phyloP scores from a whole-genome alignment of 2,797 vertebrate species.

The Chlorospingus flavigularis region DNA sequence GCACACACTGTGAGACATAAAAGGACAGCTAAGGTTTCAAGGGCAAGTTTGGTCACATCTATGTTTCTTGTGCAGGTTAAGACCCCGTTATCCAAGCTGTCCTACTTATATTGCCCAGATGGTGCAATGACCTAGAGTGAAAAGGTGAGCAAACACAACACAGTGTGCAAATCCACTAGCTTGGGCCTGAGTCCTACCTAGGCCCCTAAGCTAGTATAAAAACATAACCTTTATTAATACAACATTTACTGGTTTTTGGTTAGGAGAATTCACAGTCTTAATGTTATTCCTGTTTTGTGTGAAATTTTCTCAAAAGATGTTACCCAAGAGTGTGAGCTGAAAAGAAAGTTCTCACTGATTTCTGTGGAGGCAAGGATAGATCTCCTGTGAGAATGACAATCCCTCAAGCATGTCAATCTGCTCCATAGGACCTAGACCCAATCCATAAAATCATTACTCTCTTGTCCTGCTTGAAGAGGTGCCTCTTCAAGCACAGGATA shows the following conservation, averaged over 20 bases:
- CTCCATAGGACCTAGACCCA: background rate
- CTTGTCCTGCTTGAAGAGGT: background rate
- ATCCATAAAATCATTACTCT: background rate
- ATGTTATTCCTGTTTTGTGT: background rate
- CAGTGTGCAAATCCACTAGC: background rate
- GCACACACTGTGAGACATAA: background rate
- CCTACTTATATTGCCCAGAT: background rate
- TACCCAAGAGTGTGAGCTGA: background rate
- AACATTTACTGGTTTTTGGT: background rate
- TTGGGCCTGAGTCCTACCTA: background rate
- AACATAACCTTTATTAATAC: background rate
- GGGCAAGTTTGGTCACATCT: background rate
- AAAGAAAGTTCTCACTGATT: background rate
- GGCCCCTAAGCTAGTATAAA: background rate
- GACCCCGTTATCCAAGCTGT: background rate
- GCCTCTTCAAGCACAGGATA: background rate
- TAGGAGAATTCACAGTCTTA: background rate
- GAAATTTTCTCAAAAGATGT: background rate
- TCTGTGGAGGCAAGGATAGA: background rate
- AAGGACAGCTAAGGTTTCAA: background rate
- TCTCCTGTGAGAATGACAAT: background rate
- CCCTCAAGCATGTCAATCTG: background rate
- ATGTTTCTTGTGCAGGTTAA: background rate
- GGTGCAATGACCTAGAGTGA: background rate
- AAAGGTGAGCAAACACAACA: background rate